Evolutionary conservation across 2,797 vertebrate species (phyloP).

Genomic region (Gymnothorax javanicus): DNA sequence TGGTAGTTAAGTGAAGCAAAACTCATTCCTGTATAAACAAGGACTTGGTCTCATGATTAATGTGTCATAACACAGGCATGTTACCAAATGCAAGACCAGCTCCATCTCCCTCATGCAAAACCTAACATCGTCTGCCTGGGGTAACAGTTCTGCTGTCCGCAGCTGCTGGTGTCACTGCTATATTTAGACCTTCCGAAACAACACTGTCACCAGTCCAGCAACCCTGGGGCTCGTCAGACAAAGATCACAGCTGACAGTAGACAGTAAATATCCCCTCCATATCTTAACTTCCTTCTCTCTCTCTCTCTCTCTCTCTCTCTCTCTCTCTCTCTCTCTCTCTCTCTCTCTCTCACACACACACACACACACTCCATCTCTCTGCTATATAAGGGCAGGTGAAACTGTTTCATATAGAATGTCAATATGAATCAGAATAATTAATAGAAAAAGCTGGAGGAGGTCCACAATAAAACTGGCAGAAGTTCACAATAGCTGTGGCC

Average conservation of each 20-base stretch:
- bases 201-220: background rate
- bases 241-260: conserved; percentile 24
- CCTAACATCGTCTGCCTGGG: conserved; percentile 27
- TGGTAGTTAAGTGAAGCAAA: background rate
- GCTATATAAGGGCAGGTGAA: conserved; percentile 59
- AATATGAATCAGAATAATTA: background rate
- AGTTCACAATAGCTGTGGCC: too few relatives aligned
- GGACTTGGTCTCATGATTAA: background rate
- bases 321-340: conserved; percentile 16
- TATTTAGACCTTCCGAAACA: conserved; percentile 32
- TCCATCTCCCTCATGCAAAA: conserved; percentile 17
- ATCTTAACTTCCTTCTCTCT: conserved; percentile 10
- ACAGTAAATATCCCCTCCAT: conserved; percentile 27
- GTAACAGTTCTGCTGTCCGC: conserved; percentile 40
- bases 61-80: background rate
- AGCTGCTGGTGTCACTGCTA: conserved; percentile 46
- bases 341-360: background rate
- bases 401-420: conserved; percentile 22
- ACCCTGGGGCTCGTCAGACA: conserved; percentile 30
- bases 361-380: background rate
- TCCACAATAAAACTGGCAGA: too few relatives aligned
- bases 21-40: background rate
- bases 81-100: background rate
- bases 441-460: background rate
- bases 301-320: conserved; percentile 6